Evolutionary conservation across 2,113 vertebrate species (phyloP), one percentile per base, ranked within the genome.

Genomic region (Platycercus adscitus): DNA sequence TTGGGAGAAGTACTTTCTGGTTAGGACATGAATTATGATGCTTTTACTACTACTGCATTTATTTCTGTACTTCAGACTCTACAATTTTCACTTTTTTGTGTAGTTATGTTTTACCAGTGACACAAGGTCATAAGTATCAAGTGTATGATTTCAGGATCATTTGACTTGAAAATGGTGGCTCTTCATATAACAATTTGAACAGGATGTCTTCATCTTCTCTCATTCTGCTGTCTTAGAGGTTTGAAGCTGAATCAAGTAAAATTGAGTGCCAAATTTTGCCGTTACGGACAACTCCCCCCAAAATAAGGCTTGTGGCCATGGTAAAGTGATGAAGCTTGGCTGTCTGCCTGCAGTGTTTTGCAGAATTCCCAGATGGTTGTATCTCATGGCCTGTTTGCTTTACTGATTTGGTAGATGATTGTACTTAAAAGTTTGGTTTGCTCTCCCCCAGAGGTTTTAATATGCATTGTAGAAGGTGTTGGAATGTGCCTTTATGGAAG

Each of bases 1-100:
- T 0, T 66, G 31, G 20, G 29, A 78, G 17, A 23, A 86, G 2
- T 73, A 14, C 28, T 86, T 56, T 44, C 17, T 76, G 11, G 17
- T 69, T 14, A 72, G 63, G 44, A 10, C 8, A 17, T 0, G 0
- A 55, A 76, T 79, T 3, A 18, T 10, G 17, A 1, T 55, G 25
- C 26, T 61, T 23, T 4, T 89, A n/a, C 20, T 75, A 9, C 13
- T 72, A 2, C 5, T 68, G 60, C 3, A 14, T 72, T 61, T 85
- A 19, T 72, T 94, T 77, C 41, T 82, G 46, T 69, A 3, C 17
- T 69, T 53, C 3, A 72, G 24, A n/a, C 19, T 41, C 43, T 26
- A 3, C 43, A 11, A 15, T 37, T 88, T 83, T 73, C 20, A 19
- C 11, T 88, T 37, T 37, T 3, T 11, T 25, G 23, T 81, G 65